Percentiles rank a stretch among this genome's conserved stretches.
phyloP scores from a whole-genome alignment of 2,113 vertebrate genomes.

The Anthoscopus minutus region DNA sequence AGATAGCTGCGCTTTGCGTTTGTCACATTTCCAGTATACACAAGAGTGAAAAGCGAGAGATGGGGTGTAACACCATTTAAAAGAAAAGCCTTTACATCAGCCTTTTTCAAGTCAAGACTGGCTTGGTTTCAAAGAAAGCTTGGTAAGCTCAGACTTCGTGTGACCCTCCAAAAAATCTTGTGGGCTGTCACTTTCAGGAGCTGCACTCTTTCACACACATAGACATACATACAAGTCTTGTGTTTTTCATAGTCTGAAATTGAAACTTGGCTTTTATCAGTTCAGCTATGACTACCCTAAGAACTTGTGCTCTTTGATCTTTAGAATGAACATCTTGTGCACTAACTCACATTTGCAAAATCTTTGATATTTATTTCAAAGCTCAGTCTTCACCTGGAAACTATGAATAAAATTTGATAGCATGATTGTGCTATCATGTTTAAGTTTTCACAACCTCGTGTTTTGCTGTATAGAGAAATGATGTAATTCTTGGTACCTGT shows the following conservation, averaged over 20 bases:
- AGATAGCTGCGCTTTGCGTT: background rate
- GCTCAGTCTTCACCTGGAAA: background rate
- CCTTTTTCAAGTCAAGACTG: background rate
- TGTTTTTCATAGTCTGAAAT: background rate
- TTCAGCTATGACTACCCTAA: background rate
- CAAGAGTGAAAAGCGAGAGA: background rate
- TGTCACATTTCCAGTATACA: accelerated
- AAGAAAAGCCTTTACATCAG: background rate
- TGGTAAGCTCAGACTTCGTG: background rate
- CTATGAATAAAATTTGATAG: background rate
- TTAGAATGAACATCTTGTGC: background rate
- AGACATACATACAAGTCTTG: background rate
- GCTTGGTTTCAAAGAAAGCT: background rate
- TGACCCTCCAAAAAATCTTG: background rate
- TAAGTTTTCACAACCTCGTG: background rate
- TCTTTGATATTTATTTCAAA: background rate
- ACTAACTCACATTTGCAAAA: background rate
- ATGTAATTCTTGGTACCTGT: background rate
- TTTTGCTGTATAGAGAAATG: background rate
- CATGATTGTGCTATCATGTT: background rate
- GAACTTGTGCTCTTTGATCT: background rate
- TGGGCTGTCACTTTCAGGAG: background rate
- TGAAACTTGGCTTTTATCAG: background rate
- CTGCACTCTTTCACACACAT: background rate
- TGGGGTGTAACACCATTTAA: no score